Conservation (phyloP, 2,797 vertebrate species). For the Falco berigora region DNA sequence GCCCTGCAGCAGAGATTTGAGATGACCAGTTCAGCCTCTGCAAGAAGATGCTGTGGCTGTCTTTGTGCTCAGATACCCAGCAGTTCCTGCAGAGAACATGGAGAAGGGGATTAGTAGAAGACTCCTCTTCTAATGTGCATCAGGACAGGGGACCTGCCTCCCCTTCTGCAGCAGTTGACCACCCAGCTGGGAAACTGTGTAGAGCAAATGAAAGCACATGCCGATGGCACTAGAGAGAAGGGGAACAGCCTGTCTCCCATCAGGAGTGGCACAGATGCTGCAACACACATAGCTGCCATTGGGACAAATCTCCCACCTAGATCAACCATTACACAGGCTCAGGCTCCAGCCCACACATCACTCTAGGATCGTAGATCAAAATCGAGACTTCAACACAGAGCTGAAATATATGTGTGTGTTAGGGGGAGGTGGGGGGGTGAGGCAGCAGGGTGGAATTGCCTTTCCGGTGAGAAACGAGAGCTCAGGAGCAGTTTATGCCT, state of each 20-base stretch:
- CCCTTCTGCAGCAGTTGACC: fast-evolving
- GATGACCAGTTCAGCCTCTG: neutral
- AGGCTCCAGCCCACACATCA: neutral
- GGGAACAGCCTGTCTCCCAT: neutral
- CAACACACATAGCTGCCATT: fast-evolving
- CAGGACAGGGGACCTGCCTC: neutral
- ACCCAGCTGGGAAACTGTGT: fast-evolving
- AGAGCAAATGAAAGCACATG: fast-evolving
- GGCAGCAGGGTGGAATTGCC: neutral
- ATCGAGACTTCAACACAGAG: neutral
- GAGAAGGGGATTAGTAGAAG: neutral
- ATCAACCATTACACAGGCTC: neutral
- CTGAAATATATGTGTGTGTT: neutral
- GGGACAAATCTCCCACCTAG: neutral
- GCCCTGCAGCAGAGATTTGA: neutral
- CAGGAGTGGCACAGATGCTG: neutral
- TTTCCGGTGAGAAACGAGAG: neutral
- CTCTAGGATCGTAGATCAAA: neutral
- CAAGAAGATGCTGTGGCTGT: conserved; percentile 31
- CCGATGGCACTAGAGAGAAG: neutral
- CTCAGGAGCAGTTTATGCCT: conserved; percentile 38
- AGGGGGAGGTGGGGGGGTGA: neutral
- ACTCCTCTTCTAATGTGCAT: neutral
- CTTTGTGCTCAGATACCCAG: conserved; percentile 50
- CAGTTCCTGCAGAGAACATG: neutral